Evolutionary conservation across 2,797 vertebrate species (phyloP).

Genomic region (Podarcis lilfordi): DNA sequence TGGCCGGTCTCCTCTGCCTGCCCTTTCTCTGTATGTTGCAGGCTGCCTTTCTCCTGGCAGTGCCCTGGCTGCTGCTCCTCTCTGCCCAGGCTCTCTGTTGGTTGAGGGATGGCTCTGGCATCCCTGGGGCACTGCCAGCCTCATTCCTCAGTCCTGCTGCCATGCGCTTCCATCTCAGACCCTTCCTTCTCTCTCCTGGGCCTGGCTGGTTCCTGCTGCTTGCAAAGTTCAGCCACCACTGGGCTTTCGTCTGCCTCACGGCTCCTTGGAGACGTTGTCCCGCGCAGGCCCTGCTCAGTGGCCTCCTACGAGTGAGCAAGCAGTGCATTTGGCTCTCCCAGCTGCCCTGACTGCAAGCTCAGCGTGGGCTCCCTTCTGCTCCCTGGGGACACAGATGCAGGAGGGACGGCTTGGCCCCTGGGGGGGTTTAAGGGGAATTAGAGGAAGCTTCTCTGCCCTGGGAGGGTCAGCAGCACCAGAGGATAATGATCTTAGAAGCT

Average conservation of each 20-base stretch:
- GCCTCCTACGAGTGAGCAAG: neutral
- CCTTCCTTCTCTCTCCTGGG: neutral
- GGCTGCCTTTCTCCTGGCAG: neutral
- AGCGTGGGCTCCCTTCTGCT: neutral
- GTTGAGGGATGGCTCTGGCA: neutral
- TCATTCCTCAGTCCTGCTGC: neutral
- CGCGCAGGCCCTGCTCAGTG: no score
- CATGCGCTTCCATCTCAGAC: neutral
- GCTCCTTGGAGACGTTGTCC: no score
- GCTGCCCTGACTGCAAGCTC: no score
- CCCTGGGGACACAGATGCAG: neutral
- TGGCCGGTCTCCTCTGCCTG: neutral
- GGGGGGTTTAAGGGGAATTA: neutral
- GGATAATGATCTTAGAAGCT: no score
- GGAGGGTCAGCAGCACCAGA: neutral
- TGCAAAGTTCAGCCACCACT: accelerated
- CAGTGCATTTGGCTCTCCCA: no score
- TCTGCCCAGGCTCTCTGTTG: neutral
- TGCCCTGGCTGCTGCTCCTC: neutral
- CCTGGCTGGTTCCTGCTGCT: no score
- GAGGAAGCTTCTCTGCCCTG: neutral
- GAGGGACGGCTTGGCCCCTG: no score
- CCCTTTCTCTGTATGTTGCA: neutral
- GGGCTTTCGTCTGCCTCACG: neutral
- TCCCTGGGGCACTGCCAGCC: neutral